Evolutionary conservation across 2,113 vertebrate genomes (phyloP).

Genomic region (Callospermophilus lateralis): DNA sequence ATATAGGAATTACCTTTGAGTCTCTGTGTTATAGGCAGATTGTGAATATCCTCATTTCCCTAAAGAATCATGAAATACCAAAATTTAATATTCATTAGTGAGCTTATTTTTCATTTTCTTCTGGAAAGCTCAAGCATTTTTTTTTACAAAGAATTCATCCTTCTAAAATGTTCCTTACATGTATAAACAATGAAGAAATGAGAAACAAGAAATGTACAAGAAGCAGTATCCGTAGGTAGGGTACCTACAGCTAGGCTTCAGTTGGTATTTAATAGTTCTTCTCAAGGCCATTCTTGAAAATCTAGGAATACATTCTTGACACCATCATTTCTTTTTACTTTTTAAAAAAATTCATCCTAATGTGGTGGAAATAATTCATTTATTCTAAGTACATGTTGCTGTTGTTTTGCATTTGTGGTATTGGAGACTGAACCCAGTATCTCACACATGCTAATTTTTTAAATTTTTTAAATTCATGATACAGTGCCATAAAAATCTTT

Average conservation of each 20-base stretch:
- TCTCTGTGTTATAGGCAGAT: background rate
- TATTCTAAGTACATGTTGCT: background rate
- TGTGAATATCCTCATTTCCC: background rate
- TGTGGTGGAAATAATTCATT: background rate
- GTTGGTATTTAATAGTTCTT: background rate
- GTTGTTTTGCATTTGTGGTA: background rate
- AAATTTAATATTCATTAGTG: background rate
- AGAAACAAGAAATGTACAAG: background rate
- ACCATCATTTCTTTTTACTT: background rate
- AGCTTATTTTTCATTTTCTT: background rate
- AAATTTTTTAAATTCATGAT: background rate
- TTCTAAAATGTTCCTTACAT: background rate
- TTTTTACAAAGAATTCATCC: background rate
- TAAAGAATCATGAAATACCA: background rate
- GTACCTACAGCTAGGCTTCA: background rate
- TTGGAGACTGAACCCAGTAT: background rate
- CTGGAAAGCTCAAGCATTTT: background rate
- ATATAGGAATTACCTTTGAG: background rate
- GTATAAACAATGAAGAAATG: background rate
- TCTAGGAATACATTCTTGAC: background rate
- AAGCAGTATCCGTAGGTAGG: background rate
- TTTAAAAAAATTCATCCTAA: background rate
- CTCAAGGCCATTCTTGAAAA: background rate
- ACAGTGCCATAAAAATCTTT: background rate
- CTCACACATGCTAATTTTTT: background rate